Percentiles rank a stretch among this genome's conserved stretches.
Conservation (phyloP, 1,140 invertebrate species). For the Euura saliciscinereae region DNA sequence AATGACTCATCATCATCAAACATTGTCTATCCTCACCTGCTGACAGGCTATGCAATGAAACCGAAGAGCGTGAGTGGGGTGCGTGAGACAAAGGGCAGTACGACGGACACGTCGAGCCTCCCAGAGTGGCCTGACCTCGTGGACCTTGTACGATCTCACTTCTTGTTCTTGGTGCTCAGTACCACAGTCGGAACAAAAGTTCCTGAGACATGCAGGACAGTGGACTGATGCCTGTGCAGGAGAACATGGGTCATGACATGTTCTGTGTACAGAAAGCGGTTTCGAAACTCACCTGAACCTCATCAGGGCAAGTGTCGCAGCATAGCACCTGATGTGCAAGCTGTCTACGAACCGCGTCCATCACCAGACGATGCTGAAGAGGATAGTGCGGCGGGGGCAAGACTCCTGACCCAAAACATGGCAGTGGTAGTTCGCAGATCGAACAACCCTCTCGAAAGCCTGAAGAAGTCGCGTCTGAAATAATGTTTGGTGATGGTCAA, state of each 20-base stretch:
- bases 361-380: conserved; percentile 49
- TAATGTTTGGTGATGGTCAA: neutral
- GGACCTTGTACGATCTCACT: conserved; percentile 32
- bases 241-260: neutral
- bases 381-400: conserved; percentile 52
- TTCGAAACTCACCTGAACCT: conserved; percentile 38
- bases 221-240: conserved; percentile 48
- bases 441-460: conserved; percentile 39
- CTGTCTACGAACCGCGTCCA: conserved; percentile 43
- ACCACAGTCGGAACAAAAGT: conserved; percentile 55
- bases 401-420: conserved; percentile 27
- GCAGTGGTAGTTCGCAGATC: conserved; percentile 47
- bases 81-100: conserved; percentile 45
- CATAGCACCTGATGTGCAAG: conserved; percentile 45
- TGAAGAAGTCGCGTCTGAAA: neutral
- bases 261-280: no score
- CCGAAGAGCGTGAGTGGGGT: conserved; percentile 46
- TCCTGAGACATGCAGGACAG: conserved; percentile 54
- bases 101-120: conserved; percentile 50
- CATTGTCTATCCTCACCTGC: conserved; percentile 31
- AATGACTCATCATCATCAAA: neutral
- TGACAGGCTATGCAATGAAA: conserved; percentile 55
- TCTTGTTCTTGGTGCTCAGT: conserved; percentile 47
- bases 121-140: conserved; percentile 50
- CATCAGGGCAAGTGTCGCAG: conserved; percentile 47